A percentile compares a stretch with the other conserved stretches of the same genome.
These are phyloP conservation scores for Zaprionus inermis DNA, from an alignment of 1,140 invertebrate species.

Conservation along the genomic window DNA sequence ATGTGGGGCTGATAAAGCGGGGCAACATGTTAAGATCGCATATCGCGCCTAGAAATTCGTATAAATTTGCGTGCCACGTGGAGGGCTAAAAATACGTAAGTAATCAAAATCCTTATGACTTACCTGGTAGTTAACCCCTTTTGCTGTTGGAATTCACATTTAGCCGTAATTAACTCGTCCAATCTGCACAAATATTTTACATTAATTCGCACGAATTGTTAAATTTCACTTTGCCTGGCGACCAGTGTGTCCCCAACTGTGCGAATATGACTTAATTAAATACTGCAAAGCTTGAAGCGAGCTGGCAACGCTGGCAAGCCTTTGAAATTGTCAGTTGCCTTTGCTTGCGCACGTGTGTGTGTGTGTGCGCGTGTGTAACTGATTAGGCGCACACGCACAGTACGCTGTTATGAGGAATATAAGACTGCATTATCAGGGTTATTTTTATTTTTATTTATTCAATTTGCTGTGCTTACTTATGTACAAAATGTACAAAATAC, in stretches of 20 bases:
- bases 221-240: background rate
- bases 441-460: conserved; percentile 13
- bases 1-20: conserved; percentile 18
- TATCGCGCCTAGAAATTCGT: conserved; percentile 22
- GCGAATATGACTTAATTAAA: background rate
- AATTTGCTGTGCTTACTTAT: conserved; percentile 14
- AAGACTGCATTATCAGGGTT: conserved; percentile 1
- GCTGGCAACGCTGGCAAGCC: conserved; percentile 24
- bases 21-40: conserved; percentile 34
- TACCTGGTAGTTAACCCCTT: conserved; percentile 3
- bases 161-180: background rate
- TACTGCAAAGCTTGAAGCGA: background rate
- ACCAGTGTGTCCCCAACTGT: conserved; percentile 1
- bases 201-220: background rate
- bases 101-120: conserved; percentile 17
- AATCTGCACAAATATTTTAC: background rate
- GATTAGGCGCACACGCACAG: background rate
- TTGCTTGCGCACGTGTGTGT: background rate
- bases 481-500: conserved; percentile 43
- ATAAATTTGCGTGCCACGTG: conserved; percentile 22
- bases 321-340: background rate
- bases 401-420: background rate
- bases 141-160: background rate
- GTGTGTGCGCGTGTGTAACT: background rate
- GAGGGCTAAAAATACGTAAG: conserved; percentile 15